A percentile compares a stretch with the other conserved stretches of the same genome.
These are phyloP conservation scores for Columbina picui DNA, from an alignment of 2,113 vertebrate species.

Conservation along the genomic window DNA sequence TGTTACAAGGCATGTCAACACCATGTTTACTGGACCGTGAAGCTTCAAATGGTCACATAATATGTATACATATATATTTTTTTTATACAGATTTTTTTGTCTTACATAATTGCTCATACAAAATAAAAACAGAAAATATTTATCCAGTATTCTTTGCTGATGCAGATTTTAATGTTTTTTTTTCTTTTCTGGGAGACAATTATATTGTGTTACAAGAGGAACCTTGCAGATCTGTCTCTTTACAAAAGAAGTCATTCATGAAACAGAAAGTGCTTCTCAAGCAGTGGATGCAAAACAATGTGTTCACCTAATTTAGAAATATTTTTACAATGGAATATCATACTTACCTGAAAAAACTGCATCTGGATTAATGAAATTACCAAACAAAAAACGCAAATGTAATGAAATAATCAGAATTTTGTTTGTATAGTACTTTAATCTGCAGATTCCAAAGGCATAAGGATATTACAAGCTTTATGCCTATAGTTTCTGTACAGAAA, in stretches of 20 bases:
- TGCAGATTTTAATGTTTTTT: background rate
- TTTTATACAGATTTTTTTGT: background rate
- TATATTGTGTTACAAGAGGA: accelerated
- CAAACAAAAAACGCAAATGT: accelerated
- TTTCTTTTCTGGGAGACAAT: background rate
- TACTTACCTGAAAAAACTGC: background rate
- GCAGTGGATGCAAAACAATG: accelerated
- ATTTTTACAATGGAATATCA: background rate
- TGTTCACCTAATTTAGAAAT: background rate
- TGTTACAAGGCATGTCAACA: background rate
- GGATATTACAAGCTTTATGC: background rate
- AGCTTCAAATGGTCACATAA: background rate
- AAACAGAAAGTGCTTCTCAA: background rate
- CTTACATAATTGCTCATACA: background rate
- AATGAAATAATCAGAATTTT: background rate
- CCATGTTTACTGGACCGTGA: background rate
- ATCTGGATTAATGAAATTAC: background rate
- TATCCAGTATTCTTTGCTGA: background rate
- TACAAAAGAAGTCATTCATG: background rate
- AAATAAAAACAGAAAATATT: background rate
- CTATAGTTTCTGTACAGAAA: background rate
- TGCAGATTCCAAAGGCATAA: background rate
- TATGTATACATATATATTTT: accelerated
- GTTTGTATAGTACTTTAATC: background rate
- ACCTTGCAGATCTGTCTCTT: accelerated